These are phyloP conservation scores for Heliconius melpomene DNA, from an alignment of 1,140 invertebrate genomes.

Conservation along the genomic window DNA sequence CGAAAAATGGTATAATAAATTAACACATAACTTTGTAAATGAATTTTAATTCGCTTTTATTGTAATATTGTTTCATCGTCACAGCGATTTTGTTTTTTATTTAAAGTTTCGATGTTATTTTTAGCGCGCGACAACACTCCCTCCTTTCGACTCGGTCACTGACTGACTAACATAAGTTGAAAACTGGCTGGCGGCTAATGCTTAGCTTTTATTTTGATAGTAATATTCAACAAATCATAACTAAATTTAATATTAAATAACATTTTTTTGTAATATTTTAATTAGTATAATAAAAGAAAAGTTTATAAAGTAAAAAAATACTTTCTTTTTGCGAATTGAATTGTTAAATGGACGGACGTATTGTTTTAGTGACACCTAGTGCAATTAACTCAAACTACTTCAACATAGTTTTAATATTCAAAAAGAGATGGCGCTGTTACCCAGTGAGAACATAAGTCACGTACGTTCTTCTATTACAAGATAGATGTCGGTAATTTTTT, in stretches of 20 bases:
- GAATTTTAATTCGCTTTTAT: constrained; percentile 30
- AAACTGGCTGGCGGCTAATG: background rate
- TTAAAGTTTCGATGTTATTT: constrained; percentile 49
- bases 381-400: background rate
- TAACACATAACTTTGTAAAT: background rate
- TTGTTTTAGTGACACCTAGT: background rate
- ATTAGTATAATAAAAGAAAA: no score
- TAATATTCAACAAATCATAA: background rate
- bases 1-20: constrained; percentile 25
- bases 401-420: background rate
- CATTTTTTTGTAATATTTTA: background rate
- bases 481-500: background rate
- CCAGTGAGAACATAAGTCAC: no score
- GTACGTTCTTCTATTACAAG: background rate
- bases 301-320: background rate
- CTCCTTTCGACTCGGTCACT: constrained; percentile 45
- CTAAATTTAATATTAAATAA: background rate
- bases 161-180: constrained; percentile 30
- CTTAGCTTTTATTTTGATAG: background rate
- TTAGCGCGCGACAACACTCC: constrained; percentile 47
- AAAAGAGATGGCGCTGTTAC: background rate
- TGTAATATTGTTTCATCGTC: constrained; percentile 46
- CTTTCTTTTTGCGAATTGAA: background rate
- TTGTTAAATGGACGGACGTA: background rate
- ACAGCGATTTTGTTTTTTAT: constrained; percentile 49